Conservation (phyloP, 2,797 vertebrate species). For the Bryconaethiops microstoma region DNA sequence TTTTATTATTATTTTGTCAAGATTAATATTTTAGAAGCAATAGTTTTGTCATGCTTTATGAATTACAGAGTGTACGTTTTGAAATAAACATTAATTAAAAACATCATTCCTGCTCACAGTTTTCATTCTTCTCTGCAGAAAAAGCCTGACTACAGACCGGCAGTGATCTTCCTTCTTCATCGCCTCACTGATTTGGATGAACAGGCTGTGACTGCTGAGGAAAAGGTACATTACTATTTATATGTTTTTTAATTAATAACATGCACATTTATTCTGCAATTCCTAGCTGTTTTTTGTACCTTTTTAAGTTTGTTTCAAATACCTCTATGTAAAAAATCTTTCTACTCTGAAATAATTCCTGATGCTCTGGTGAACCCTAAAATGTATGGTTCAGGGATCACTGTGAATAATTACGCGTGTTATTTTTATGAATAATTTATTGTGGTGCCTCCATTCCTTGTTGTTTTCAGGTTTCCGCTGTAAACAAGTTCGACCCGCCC, state of each 20-base stretch:
- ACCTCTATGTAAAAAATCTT: background rate
- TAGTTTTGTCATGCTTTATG: too few relatives aligned
- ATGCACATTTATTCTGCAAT: background rate
- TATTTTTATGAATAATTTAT: background rate
- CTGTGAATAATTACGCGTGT: background rate
- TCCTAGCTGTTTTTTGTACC: background rate
- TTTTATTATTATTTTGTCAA: too few relatives aligned
- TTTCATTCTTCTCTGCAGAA: constrained; percentile 71
- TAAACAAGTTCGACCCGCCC: constrained; percentile 87
- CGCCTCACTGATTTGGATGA: constrained; percentile 84
- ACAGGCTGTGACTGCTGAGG: constrained; percentile 81
- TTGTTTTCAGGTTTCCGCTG: constrained; percentile 80
- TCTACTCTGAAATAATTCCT: background rate
- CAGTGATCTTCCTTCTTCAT: constrained; percentile 83
- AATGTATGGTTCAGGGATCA: background rate
- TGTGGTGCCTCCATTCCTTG: constrained; percentile 13
- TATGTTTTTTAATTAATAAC: background rate
- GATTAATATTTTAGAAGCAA: too few relatives aligned
- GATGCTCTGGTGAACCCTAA: background rate
- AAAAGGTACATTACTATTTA: constrained; percentile 90
- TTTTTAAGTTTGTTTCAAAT: background rate
- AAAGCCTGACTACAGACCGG: constrained; percentile 80
- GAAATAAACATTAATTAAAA: too few relatives aligned
- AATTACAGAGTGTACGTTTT: too few relatives aligned
- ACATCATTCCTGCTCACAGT: background rate